phyloP scores from a whole-genome alignment of 2,113 vertebrate genomes.

The Oxyura jamaicensis region DNA sequence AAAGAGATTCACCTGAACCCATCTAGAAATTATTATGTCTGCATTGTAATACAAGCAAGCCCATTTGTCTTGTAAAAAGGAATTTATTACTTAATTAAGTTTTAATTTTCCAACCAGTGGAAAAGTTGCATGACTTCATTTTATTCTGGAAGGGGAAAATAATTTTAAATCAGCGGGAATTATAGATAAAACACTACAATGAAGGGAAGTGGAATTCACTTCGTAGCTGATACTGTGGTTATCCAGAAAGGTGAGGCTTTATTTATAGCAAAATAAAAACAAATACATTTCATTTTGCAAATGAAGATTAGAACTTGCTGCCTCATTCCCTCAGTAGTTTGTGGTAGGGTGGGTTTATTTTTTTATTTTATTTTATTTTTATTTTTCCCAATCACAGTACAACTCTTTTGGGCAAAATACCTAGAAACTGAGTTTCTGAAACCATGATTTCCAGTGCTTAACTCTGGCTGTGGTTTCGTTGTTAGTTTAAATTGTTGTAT shows the following conservation, averaged over 20 bases:
- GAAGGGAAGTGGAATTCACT: neutral
- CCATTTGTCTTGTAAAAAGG: neutral
- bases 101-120: neutral
- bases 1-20: neutral
- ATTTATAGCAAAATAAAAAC: neutral
- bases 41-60: neutral
- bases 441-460: neutral
- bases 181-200: neutral
- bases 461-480: neutral
- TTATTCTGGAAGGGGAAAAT: neutral
- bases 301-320: neutral
- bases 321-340: neutral
- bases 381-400: neutral
- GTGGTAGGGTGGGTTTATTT: neutral
- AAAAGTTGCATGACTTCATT: neutral
- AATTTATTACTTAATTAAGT: neutral
- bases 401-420: neutral
- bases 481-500: neutral
- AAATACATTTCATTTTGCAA: neutral
- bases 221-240: neutral
- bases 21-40: neutral
- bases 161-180: neutral
- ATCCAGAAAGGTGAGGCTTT: neutral
- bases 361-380: neutral
- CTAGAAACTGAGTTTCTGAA: neutral